Percentiles rank a stretch among this genome's conserved stretches.
Conservation (phyloP, 2,888 invertebrate genomes). For the Aquatica leii region DNA sequence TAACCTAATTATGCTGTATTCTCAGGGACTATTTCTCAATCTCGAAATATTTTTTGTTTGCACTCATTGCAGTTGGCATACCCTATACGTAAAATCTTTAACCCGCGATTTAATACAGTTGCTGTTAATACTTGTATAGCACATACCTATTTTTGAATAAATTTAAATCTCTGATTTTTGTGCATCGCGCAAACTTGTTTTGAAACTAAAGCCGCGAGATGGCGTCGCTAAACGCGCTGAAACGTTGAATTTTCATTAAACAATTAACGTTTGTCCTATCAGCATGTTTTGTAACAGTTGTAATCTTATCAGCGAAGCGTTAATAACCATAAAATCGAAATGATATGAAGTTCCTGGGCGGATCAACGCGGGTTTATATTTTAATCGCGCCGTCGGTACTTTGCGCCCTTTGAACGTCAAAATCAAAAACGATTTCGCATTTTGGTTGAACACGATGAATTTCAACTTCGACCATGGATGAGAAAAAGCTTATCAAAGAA, state of each 20-base stretch:
- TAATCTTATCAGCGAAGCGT: slow-evolving; percentile 35
- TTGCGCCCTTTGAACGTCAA: neutral
- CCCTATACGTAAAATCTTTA: too few species aligned
- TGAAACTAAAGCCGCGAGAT: slow-evolving; percentile 16
- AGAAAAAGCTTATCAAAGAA: slow-evolving; percentile 25
- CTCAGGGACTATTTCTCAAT: too few species aligned
- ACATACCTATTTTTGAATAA: too few species aligned
- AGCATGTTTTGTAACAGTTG: slow-evolving; percentile 32
- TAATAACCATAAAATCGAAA: slow-evolving; percentile 30
- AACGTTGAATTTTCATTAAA: slow-evolving; percentile 28
- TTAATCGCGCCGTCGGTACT: slow-evolving; percentile 2
- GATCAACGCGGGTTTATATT: neutral
- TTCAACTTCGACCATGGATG: slow-evolving; percentile 28
- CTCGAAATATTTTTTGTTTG: too few species aligned
- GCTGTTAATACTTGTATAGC: too few species aligned
- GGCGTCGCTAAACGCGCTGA: slow-evolving; percentile 24
- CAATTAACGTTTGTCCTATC: slow-evolving; percentile 34
- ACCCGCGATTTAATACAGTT: too few species aligned
- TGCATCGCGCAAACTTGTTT: neutral
- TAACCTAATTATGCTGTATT: too few species aligned
- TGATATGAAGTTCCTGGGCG: slow-evolving; percentile 20
- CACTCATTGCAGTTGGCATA: too few species aligned
- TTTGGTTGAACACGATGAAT: slow-evolving; percentile 7
- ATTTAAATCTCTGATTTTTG: too few species aligned
- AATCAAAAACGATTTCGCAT: neutral